Conservation (phyloP, 2,113 vertebrate genomes). For the Siniperca chuatsi region DNA sequence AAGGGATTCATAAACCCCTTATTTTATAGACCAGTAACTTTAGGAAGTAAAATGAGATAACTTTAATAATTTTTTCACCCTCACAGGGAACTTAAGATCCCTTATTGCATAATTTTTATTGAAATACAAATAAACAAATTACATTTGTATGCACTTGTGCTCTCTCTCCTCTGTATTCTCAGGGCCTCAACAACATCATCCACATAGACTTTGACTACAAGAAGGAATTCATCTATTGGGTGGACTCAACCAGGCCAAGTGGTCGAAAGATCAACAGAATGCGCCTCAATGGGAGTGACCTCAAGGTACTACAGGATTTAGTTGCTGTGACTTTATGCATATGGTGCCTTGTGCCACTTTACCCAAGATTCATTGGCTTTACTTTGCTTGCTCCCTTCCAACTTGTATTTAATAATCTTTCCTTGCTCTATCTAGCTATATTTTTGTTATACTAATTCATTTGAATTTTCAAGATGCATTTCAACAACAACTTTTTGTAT, state of each 20-base stretch:
- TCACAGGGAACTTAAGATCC: background rate
- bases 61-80: background rate
- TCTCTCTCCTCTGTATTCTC: constrained; percentile 67
- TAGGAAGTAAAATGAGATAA: too few species aligned
- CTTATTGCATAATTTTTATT: background rate
- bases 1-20: background rate
- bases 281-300: constrained; percentile 94
- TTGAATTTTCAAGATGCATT: constrained; percentile 5
- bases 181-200: constrained; percentile 98
- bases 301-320: constrained; percentile 87
- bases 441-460: background rate
- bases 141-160: background rate
- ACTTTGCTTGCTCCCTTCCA: background rate
- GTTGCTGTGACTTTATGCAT: background rate
- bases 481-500: background rate
- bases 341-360: constrained; percentile 1
- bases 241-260: constrained; percentile 96
- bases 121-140: background rate
- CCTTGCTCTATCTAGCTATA: background rate
- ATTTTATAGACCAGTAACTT: background rate
- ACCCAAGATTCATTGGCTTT: constrained; percentile 3
- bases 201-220: constrained; percentile 98
- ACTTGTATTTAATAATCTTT: background rate
- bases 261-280: constrained; percentile 97
- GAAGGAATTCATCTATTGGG: constrained; percentile 98